A percentile compares a stretch with the other conserved stretches of the same genome.
Conservation (phyloP, 2,113 vertebrate species). For the Alaudala cheleensis region DNA sequence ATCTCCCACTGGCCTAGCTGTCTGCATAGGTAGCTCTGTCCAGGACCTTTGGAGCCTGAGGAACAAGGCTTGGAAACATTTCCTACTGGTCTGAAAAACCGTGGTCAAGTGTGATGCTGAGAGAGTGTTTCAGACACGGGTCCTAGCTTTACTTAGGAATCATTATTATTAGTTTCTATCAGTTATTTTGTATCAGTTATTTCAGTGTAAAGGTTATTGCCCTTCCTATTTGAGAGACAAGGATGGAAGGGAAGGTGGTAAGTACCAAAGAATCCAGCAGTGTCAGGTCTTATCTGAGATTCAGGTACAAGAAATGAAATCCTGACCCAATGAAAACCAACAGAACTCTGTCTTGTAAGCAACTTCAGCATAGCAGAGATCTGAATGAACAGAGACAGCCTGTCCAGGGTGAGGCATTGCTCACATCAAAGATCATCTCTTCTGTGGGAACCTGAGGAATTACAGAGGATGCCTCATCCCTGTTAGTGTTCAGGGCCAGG, state of each 20-base stretch:
- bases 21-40: neutral
- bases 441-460: neutral
- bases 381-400: neutral
- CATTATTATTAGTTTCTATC: neutral
- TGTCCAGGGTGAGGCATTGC: neutral
- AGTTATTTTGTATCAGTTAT: neutral
- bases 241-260: neutral
- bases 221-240: neutral
- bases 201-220: neutral
- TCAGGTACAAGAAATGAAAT: neutral
- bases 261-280: neutral
- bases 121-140: neutral
- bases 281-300: neutral
- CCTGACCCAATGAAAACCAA: neutral
- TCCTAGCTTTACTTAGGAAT: neutral
- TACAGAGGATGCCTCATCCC: neutral
- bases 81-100: neutral
- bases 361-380: neutral
- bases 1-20: neutral
- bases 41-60: neutral
- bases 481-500: neutral
- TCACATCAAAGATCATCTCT: neutral
- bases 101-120: neutral
- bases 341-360: neutral
- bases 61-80: neutral